These are phyloP conservation scores for Garrulus glandarius DNA, from an alignment of 2,797 vertebrate genomes.

Conservation along the genomic window DNA sequence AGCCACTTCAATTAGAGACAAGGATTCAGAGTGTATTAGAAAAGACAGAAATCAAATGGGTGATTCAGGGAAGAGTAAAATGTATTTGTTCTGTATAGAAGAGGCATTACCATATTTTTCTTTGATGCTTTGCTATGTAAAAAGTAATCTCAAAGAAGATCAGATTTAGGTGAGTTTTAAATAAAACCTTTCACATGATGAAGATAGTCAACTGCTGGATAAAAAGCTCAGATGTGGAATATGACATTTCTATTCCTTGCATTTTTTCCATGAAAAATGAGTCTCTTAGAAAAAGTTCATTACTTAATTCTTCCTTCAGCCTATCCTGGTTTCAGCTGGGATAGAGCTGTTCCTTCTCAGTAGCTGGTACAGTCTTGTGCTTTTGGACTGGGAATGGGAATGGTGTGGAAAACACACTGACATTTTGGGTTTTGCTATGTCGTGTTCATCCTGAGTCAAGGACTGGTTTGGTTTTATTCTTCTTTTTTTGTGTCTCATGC, in stretches of 20 bases:
- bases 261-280: not conserved
- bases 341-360: not conserved
- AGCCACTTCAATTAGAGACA: not conserved
- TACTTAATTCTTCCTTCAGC: not conserved
- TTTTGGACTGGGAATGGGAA: not conserved
- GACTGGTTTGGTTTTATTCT: too few relatives aligned
- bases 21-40: not conserved
- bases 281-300: not conserved
- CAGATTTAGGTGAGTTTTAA: not conserved
- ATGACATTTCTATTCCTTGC: not conserved
- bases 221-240: not conserved
- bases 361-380: not conserved
- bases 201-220: not conserved
- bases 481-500: not conserved
- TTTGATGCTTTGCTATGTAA: not conserved
- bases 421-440: not conserved
- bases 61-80: not conserved
- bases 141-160: not conserved
- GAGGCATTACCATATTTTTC: not conserved
- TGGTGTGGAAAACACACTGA: not conserved
- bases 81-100: not conserved
- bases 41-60: not conserved
- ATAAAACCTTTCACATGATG: not conserved
- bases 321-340: not conserved
- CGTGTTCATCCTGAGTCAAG: accelerated